phyloP scores from a whole-genome alignment of 35 echinoderm and acorn worm species.

The Heliocidaris erythrogramma region DNA sequence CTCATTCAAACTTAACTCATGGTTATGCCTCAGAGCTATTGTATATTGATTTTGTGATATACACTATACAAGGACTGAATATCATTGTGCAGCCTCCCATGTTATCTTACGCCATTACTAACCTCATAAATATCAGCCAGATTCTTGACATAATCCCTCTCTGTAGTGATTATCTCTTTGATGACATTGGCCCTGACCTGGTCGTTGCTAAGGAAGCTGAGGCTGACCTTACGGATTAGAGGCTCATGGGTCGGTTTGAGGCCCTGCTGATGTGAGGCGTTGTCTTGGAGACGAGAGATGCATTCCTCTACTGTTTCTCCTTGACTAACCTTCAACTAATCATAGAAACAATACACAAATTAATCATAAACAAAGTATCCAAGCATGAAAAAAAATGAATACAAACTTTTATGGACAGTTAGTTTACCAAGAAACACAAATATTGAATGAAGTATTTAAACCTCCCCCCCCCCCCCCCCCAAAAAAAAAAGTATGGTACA shows the following conservation, averaged over 20 bases:
- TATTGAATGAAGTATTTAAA: too few species aligned
- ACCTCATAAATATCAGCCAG: conserved; percentile 88
- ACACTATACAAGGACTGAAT: too few species aligned
- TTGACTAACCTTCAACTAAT: conserved; percentile 84
- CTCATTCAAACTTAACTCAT: too few species aligned
- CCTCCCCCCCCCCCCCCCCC: too few species aligned
- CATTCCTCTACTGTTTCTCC: conserved; percentile 95
- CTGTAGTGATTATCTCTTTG: conserved; percentile 89
- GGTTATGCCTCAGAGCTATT: too few species aligned
- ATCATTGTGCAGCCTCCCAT: too few species aligned
- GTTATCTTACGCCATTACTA: conserved; percentile 12
- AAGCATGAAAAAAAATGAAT: too few species aligned
- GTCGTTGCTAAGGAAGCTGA: conserved; percentile 94
- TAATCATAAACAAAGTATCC: too few species aligned
- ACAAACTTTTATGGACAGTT: too few species aligned
- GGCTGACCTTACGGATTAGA: conserved; percentile 73
- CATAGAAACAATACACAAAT: conserved; percentile 39
- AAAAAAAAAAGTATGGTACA: too few species aligned
- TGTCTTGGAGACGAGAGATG: conserved; percentile 70
- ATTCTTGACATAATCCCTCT: conserved; percentile 87
- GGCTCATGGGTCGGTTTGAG: conserved; percentile 10
- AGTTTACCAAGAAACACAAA: too few species aligned
- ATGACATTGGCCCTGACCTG: conserved; percentile 94
- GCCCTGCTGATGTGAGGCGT: background rate
- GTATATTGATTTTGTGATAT: too few species aligned